Conservation (phyloP, 2,888 invertebrate species). For the Eurytoma adleriae region DNA sequence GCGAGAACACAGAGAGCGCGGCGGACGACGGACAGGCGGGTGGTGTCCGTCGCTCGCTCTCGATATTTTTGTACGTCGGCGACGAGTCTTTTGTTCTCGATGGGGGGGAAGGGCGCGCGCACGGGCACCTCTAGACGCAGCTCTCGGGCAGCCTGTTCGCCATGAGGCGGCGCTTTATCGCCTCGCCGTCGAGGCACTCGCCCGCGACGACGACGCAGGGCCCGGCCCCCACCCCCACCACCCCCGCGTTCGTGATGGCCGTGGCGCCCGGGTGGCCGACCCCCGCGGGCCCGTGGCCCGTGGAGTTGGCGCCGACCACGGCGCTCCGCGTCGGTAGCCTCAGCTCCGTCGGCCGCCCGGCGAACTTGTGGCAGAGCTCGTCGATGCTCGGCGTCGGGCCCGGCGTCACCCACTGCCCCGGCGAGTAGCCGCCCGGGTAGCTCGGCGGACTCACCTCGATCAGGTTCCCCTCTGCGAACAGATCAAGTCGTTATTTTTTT, state of each 20-base stretch:
- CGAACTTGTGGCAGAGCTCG: conserved; percentile 73
- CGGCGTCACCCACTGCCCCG: conserved; percentile 77
- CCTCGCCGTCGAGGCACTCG: conserved; percentile 86
- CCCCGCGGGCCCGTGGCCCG: neutral
- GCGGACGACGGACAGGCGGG: too few relatives aligned
- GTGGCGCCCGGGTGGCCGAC: conserved; percentile 54
- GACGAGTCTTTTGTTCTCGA: conserved; percentile 16
- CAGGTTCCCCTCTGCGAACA: conserved; percentile 70
- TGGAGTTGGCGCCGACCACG: conserved; percentile 60
- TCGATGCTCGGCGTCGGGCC: conserved; percentile 76
- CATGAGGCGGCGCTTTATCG: conserved; percentile 91
- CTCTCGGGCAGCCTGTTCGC: conserved; percentile 92
- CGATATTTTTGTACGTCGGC: neutral
- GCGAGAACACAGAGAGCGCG: too few relatives aligned
- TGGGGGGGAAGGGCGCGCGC: neutral
- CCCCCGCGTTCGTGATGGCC: conserved; percentile 55
- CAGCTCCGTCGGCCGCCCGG: conserved; percentile 72
- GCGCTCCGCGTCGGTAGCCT: conserved; percentile 70
- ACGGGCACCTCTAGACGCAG: conserved; percentile 83
- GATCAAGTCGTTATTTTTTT: neutral
- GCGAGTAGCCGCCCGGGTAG: conserved; percentile 72
- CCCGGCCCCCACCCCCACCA: conserved; percentile 67
- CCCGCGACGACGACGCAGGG: conserved; percentile 73
- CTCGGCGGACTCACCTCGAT: conserved; percentile 74
- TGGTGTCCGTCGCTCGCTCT: neutral